phyloP scores from a whole-genome alignment of 2,888 invertebrate genomes.

The Darwinula stevensoni region DNA sequence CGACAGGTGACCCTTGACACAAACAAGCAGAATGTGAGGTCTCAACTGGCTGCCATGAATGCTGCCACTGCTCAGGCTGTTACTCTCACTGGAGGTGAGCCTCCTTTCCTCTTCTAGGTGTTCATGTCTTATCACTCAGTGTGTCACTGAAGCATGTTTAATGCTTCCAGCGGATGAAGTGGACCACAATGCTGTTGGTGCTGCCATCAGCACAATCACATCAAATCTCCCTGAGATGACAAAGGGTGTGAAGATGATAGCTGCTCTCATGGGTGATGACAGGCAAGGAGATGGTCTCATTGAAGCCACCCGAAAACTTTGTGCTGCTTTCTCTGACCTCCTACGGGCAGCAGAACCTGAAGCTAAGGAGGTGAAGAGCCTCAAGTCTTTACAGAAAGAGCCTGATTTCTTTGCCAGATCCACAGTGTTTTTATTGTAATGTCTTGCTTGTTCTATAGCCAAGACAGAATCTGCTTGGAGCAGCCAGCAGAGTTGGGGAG shows the following conservation, averaged over 20 bases:
- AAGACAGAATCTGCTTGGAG: conserved; percentile 67
- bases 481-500: conserved; percentile 86
- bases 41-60: conserved; percentile 95
- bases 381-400: no score
- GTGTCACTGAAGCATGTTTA: not conserved
- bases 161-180: conserved; percentile 36
- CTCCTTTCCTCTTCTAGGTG: conserved; percentile 2
- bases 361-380: conserved; percentile 36
- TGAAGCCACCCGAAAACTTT: conserved; percentile 69
- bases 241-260: conserved; percentile 64
- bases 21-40: conserved; percentile 80
- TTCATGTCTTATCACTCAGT: conserved; percentile 4
- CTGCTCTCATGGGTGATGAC: conserved; percentile 64
- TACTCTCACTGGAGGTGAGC: conserved; percentile 42
- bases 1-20: conserved; percentile 77
- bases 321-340: conserved; percentile 44
- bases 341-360: conserved; percentile 27
- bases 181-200: conserved; percentile 81
- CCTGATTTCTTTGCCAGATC: no score
- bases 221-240: conserved; percentile 89
- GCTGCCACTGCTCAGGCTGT: conserved; percentile 95
- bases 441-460: conserved; percentile 24
- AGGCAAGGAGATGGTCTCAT: conserved; percentile 52
- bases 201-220: conserved; percentile 88
- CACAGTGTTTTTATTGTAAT: no score